A percentile compares a stretch with the other conserved stretches of the same genome.
Conservation (phyloP, 2,888 invertebrate species). For the Macaria notata region DNA sequence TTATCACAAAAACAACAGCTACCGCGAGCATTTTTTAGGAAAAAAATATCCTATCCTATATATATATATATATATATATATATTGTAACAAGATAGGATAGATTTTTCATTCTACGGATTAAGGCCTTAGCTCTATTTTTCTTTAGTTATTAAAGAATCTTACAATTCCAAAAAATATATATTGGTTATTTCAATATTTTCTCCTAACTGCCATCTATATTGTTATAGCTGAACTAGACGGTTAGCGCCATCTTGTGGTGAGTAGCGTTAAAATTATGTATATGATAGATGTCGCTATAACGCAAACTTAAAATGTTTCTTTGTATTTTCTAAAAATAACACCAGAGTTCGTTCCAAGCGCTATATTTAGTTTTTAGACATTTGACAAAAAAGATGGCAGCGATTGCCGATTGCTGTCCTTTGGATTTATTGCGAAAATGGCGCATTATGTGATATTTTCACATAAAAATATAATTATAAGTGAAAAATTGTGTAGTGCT, state of each 20-base stretch:
- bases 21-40: too few species aligned
- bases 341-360: constrained; percentile 80
- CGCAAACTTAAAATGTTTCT: constrained; percentile 43
- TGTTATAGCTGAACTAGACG: background rate
- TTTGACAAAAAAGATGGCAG: constrained; percentile 83
- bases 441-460: constrained; percentile 80
- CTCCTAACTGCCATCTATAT: background rate
- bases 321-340: constrained; percentile 79
- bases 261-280: background rate
- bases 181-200: too few species aligned
- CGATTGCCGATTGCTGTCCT: constrained; percentile 78
- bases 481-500: constrained; percentile 79
- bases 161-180: too few species aligned
- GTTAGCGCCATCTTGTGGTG: constrained; percentile 34
- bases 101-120: too few species aligned
- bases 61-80: too few species aligned
- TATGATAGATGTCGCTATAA: constrained; percentile 56
- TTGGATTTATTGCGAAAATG: constrained; percentile 79
- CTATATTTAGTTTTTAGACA: constrained; percentile 81
- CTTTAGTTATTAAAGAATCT: too few species aligned
- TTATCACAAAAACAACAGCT: too few species aligned
- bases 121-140: too few species aligned
- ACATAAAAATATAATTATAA: constrained; percentile 71
- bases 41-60: too few species aligned
- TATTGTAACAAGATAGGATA: too few species aligned